Percentiles rank a stretch among this genome's conserved stretches.
These are phyloP conservation scores for Kryptolebias ocellatus DNA, from an alignment of 2,797 vertebrate species.

Conservation along the genomic window DNA sequence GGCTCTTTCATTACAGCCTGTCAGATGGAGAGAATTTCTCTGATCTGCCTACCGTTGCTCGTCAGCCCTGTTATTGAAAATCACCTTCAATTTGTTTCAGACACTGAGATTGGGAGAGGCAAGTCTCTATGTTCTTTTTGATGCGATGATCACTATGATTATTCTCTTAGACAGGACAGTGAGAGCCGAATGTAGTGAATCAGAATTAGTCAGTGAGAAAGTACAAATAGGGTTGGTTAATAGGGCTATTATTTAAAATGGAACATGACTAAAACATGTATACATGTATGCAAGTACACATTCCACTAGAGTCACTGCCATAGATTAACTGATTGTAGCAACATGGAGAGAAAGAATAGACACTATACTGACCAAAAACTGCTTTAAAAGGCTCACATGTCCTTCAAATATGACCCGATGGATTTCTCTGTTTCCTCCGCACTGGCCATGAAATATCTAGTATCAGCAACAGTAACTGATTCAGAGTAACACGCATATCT, in stretches of 20 bases:
- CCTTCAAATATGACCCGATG: conserved; percentile 30
- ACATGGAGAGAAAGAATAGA: background rate
- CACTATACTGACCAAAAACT: conserved; percentile 12
- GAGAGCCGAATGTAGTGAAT: conserved; percentile 9
- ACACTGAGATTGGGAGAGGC: conserved; percentile 54
- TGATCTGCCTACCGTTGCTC: conserved; percentile 50
- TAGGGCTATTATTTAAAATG: conserved; percentile 24
- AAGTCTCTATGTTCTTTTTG: conserved; percentile 51
- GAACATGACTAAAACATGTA: conserved; percentile 6
- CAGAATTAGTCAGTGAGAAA: conserved; percentile 20
- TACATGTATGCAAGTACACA: conserved; percentile 6
- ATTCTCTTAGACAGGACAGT: conserved; percentile 34
- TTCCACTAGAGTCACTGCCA: background rate
- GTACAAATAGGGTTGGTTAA: conserved; percentile 32
- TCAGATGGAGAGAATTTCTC: conserved; percentile 52
- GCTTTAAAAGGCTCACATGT: conserved; percentile 23
- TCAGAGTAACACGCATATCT: conserved; percentile 33
- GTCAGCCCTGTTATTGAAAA: conserved; percentile 75
- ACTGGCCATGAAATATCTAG: conserved; percentile 45
- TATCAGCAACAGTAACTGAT: conserved; percentile 46
- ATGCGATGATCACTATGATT: conserved; percentile 52
- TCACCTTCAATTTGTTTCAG: conserved; percentile 75
- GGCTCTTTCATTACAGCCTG: conserved; percentile 55
- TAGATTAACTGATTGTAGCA: conserved; percentile 37
- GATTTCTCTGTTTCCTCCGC: conserved; percentile 27